phyloP scores from a whole-genome alignment of 2,888 invertebrate genomes.

The Calliphora vomitoria region DNA sequence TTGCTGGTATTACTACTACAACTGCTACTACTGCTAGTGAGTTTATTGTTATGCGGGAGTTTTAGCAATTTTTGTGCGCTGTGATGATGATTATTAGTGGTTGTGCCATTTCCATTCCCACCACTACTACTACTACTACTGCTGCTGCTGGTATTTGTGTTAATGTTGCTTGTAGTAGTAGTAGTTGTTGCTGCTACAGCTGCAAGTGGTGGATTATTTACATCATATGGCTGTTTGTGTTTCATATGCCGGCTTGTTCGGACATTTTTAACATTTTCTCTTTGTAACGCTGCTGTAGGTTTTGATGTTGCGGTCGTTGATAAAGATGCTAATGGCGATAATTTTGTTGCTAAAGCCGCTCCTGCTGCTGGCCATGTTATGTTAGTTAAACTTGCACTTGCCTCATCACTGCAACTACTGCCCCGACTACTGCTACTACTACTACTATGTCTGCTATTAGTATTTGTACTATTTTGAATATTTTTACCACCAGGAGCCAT shows the following conservation, averaged over 20 bases:
- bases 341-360: constrained; percentile 53
- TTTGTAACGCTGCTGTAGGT: background rate
- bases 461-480: constrained; percentile 39
- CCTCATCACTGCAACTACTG: background rate
- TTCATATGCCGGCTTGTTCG: constrained; percentile 51
- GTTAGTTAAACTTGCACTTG: background rate
- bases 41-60: constrained; percentile 60
- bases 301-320: constrained; percentile 54
- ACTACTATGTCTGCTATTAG: background rate
- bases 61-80: constrained; percentile 67
- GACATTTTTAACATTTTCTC: constrained; percentile 50
- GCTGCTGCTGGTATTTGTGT: background rate
- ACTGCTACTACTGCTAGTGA: background rate
- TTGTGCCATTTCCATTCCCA: constrained; percentile 20
- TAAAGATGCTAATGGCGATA: constrained; percentile 68
- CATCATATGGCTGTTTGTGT: constrained; percentile 64
- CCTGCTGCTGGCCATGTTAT: constrained; percentile 43
- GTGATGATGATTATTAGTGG: constrained; percentile 53
- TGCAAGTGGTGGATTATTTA: constrained; percentile 40
- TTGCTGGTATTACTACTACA: background rate
- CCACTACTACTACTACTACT: no score
- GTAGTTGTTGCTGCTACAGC: constrained; percentile 26
- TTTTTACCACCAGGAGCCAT: constrained; percentile 45
- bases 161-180: constrained; percentile 36
- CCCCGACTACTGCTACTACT: background rate